A percentile compares a stretch with the other conserved stretches of the same genome.
Conservation (phyloP, 2,888 invertebrate genomes). For the Dastarcus helophoroides region DNA sequence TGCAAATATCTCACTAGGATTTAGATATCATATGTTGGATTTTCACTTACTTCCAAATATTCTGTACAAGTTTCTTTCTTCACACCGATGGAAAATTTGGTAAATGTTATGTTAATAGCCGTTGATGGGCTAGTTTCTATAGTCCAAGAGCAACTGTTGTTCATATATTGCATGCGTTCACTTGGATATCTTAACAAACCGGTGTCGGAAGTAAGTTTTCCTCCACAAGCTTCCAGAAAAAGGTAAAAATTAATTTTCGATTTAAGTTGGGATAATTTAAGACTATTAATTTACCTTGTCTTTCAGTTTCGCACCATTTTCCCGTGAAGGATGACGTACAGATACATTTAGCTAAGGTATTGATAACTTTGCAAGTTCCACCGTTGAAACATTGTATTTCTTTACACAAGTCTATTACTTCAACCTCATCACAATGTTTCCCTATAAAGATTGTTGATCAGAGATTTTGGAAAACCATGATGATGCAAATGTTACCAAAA, state of each 20-base stretch:
- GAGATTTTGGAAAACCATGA: no score
- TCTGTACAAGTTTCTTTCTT: no score
- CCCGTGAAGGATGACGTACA: constrained; percentile 61
- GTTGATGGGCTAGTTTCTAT: constrained; percentile 55
- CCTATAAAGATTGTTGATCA: constrained; percentile 26
- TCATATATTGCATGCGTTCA: constrained; percentile 1
- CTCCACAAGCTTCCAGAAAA: constrained; percentile 49
- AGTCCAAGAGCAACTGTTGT: constrained; percentile 61
- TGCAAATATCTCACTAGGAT: no score
- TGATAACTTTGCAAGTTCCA: constrained; percentile 59
- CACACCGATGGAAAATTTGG: no score
- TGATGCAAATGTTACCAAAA: constrained; percentile 8
- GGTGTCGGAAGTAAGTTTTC: constrained; percentile 33
- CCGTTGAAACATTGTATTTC: constrained; percentile 80
- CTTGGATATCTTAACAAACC: constrained; percentile 58
- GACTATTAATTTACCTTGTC: constrained; percentile 39
- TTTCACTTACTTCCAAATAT: no score
- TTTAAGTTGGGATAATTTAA: neutral
- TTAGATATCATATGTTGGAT: no score
- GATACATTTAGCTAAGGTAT: constrained; percentile 46
- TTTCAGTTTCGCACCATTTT: constrained; percentile 47
- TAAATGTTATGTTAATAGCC: constrained; percentile 73
- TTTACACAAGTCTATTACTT: no score
- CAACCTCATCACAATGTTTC: constrained; percentile 27
- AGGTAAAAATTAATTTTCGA: constrained; percentile 1